Percentiles rank a stretch among this genome's conserved stretches.
Evolutionary conservation across 2,113 vertebrate species (phyloP).

Genomic region (Gadus macrocephalus): DNA sequence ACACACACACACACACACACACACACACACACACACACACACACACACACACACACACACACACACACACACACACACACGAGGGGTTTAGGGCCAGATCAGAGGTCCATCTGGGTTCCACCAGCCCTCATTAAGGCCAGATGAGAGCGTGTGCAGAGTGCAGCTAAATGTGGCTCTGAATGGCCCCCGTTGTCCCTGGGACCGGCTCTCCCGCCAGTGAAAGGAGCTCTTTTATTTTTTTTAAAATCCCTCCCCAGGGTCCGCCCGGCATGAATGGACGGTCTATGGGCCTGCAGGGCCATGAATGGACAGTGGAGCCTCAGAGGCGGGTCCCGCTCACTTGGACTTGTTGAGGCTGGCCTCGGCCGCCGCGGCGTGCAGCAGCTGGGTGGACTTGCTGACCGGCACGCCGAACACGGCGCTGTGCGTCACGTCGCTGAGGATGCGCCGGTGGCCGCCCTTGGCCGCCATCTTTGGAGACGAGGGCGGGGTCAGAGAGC

Average conservation of each 20-base stretch:
- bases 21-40: no score
- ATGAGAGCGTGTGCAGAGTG: conserved; percentile 20
- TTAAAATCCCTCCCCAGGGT: conserved; percentile 8
- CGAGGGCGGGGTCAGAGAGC: conserved; percentile 92
- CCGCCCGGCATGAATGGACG: conserved; percentile 47
- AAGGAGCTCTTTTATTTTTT: conserved; percentile 33
- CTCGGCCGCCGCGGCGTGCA: conserved; percentile 94
- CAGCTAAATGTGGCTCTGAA: conserved; percentile 44
- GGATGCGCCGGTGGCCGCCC: conserved; percentile 89
- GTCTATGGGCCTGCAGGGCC: conserved; percentile 28
- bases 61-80: no score
- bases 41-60: no score
- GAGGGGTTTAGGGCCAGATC: not conserved
- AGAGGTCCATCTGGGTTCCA: no score
- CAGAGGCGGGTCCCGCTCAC: conserved; percentile 71
- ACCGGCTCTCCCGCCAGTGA: conserved; percentile 19
- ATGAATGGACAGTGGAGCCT: conserved; percentile 54
- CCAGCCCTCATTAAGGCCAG: conserved; percentile 1
- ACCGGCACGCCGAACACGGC: conserved; percentile 93
- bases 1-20: no score
- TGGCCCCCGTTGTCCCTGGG: conserved; percentile 13
- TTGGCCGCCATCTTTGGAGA: conserved; percentile 91
- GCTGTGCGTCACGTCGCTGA: conserved; percentile 97
- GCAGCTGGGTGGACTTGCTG: conserved; percentile 95
- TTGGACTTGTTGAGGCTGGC: conserved; percentile 98